Base-by-base conservation (phyloP, 2,113 vertebrate genomes). In the Mustela nigripes region DNA sequence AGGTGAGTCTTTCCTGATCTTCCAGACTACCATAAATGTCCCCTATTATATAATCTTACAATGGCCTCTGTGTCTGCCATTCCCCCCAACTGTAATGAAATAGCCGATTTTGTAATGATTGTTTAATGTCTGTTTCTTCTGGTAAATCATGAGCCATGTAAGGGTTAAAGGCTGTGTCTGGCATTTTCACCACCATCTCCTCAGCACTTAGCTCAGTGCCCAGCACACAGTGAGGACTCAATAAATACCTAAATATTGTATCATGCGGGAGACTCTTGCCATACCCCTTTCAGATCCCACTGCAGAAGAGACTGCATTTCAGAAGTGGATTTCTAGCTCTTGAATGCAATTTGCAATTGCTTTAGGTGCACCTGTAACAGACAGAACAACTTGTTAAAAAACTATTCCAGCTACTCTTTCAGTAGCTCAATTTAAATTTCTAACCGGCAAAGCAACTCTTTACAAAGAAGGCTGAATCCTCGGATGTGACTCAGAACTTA, bases 261-360 rank as follows among this genome's bases (percentile, higher is more conserved):
- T 76, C 26, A 18, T 81, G 62, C 42, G 82, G 83, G 87, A 84
- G 63, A 53, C 7, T 48, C 67, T 76, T 87, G 86, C n/a, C 22
- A 67, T 48, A 22, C 11, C 69, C 79, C 62, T 88, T 91, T 84
- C 26, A n/a, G 82, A 82, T 80, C 45, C 53, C 31, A 19, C 22
- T 71, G 65, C 33, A 91, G 48, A 89, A 53, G 48, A 94, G 63
- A 65, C 0, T 71, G n/a, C 48, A 85, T 92, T 95, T 97, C 88
- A 74, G 90, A 94, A 94, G 91, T 36, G 36, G 69, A 81, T 92
- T 91, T 94, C 56, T 88, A 31, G 90, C 96, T 91, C 71, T 81
- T 94, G 31, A 73, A 90, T 65, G 82, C 50, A 85, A 92, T 73
- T 94, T 94, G 63, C 31, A 89, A 12, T 81, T 95, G 89, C 69